Evolutionary conservation across 2,888 invertebrate genomes (phyloP), one percentile per base, ranked within the genome.

Genomic region (Nineta flava): DNA sequence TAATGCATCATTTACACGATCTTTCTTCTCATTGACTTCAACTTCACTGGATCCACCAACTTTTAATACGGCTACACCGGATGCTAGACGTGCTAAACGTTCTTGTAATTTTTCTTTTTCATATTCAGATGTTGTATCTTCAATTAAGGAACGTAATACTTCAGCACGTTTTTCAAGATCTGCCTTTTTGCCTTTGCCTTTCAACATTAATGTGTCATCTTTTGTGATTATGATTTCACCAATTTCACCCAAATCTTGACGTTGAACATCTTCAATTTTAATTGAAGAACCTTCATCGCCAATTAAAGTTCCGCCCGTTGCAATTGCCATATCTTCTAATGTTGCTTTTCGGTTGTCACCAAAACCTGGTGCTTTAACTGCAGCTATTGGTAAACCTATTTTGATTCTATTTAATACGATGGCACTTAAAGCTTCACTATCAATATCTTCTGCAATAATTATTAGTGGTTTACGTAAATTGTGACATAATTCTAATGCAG

Each of bases 401-500:
- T 68, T 64, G 42, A 71, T 58, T 55, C 68, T 80, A 56, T 72
- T 72, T 1, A 72, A 66, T 15, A 71, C 69, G 40, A 71, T 58
- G 9, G 70, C 68, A 15, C 69, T 67, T 42, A 72, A 57, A n/a
- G 70, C 70, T 61, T 72, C 70, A 15, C 70, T 69, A 57, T 70
- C 71, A 50, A 71, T 64, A 59, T 72, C 71, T 59, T 72, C 71
- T 38, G 71, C 70, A 51, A 71, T 62, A 60, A 99, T 97, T 9
- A 99, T 77, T 49, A 99, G 72, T 0, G 99, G 95, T 66, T 92
- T 94, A 54, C 95, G 79, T 64, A 93, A 88, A 9, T 86, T 73
- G 66, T 97, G 97, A 10, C 97, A 94, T 60, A 97, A 67, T 68
- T 99, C 99, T 49, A 99, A 71, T 40, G 95, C 97, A 42, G 99